These are phyloP conservation scores for Prenolepis imparis DNA, from an alignment of 2,888 invertebrate species.

Conservation along the genomic window DNA sequence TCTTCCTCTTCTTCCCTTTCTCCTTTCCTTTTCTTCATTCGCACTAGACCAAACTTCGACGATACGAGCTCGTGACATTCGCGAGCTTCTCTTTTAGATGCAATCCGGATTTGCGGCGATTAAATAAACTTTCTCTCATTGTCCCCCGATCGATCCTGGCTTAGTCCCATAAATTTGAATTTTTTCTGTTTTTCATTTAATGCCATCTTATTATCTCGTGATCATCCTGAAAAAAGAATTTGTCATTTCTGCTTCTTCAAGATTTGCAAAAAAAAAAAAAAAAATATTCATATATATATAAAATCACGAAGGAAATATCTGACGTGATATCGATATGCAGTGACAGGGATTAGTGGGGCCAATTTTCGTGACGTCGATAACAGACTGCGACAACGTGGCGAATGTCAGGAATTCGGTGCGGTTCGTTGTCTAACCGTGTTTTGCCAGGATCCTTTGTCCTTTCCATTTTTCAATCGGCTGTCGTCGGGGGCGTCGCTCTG, in stretches of 20 bases:
- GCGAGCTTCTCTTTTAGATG: not conserved
- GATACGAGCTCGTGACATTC: not conserved
- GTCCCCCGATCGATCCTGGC: not conserved
- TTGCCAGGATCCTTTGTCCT: slow-evolving; percentile 36
- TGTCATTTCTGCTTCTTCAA: not conserved
- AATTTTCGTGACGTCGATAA: slow-evolving; percentile 29
- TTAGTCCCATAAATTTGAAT: not conserved
- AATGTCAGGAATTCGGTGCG: slow-evolving; percentile 26
- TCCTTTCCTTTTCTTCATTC: slow-evolving; percentile 17
- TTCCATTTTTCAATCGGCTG: slow-evolving; percentile 58
- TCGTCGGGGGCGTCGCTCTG: slow-evolving; percentile 46
- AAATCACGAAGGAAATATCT: slow-evolving; percentile 4
- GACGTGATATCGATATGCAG: not conserved
- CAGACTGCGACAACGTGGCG: slow-evolving; percentile 30
- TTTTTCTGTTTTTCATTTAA: not conserved
- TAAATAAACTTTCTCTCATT: slow-evolving; percentile 50
- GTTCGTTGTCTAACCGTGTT: slow-evolving; percentile 38
- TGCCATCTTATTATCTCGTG: not conserved
- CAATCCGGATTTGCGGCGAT: slow-evolving; percentile 58
- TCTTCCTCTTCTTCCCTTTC: not conserved
- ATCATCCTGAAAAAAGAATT: not conserved
- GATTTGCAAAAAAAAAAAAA: not conserved
- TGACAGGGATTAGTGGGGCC: not conserved
- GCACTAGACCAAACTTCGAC: slow-evolving; percentile 22
- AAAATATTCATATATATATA: not conserved